Percentiles rank a stretch among this genome's conserved stretches.
These are phyloP conservation scores for Nesogale talazaci DNA, from an alignment of 2,113 vertebrate species.

Conservation along the genomic window DNA sequence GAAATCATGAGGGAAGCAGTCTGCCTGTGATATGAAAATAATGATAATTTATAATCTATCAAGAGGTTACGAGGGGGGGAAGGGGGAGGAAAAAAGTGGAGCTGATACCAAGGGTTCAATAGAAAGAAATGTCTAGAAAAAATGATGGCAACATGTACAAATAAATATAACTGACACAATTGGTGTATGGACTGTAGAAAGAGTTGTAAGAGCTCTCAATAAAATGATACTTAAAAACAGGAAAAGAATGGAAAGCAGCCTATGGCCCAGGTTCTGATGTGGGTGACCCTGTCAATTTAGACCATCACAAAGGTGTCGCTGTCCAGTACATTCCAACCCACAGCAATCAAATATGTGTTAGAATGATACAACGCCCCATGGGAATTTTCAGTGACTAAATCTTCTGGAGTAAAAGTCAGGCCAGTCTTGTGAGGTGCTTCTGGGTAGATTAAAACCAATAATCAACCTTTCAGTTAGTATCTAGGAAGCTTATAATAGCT, in stretches of 20 bases:
- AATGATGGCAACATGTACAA: too few relatives aligned
- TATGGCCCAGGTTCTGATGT: neutral
- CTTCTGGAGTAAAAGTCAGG: neutral
- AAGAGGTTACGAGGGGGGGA: too few relatives aligned
- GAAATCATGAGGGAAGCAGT: too few relatives aligned
- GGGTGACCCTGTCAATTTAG: neutral
- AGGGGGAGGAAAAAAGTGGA: too few relatives aligned
- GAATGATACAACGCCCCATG: neutral
- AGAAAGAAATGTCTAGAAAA: too few relatives aligned
- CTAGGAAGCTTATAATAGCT: neutral
- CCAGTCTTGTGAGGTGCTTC: neutral
- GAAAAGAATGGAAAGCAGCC: neutral
- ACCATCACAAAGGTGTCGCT: neutral
- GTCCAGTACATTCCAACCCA: neutral
- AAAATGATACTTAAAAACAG: neutral
- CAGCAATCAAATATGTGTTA: neutral
- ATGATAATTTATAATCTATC: too few relatives aligned
- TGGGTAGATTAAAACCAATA: neutral
- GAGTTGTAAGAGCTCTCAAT: too few relatives aligned
- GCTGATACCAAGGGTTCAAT: too few relatives aligned
- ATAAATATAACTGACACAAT: too few relatives aligned
- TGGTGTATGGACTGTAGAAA: too few relatives aligned
- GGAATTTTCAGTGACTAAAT: neutral
- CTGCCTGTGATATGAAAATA: too few relatives aligned
- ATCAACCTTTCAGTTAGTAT: neutral